A percentile compares a stretch with the other conserved stretches of the same genome.
These are phyloP conservation scores for Mus caroli DNA, from an alignment of 2,797 vertebrate genomes.

Conservation along the genomic window DNA sequence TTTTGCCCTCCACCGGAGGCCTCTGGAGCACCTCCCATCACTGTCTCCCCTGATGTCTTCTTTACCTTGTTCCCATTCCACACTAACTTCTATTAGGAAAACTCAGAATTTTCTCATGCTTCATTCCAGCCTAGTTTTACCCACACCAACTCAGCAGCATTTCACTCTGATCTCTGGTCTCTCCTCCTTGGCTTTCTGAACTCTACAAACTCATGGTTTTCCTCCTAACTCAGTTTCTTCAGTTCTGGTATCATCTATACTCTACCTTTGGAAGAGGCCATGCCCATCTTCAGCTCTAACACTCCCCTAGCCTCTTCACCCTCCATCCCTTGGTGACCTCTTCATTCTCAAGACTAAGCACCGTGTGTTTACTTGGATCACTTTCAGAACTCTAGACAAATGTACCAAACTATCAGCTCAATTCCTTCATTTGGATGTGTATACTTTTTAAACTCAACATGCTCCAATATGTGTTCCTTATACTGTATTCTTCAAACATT, in stretches of 20 bases:
- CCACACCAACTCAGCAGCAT: neutral
- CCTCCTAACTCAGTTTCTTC: neutral
- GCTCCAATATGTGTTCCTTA: neutral
- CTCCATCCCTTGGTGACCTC: neutral
- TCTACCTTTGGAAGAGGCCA: neutral
- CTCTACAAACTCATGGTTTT: neutral
- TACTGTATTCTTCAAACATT: neutral
- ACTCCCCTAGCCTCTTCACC: neutral
- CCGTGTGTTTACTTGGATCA: neutral
- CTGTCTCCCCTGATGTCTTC: neutral
- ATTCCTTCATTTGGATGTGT: neutral
- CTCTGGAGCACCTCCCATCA: neutral
- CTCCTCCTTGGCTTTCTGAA: neutral
- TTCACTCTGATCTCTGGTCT: neutral
- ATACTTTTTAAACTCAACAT: neutral
- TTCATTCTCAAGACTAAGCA: neutral
- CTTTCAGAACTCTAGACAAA: neutral
- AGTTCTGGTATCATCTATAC: neutral
- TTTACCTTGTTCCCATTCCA: neutral
- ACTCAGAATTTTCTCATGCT: neutral
- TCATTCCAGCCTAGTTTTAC: neutral
- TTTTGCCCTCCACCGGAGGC: neutral
- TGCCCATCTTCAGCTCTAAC: neutral
- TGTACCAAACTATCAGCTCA: neutral
- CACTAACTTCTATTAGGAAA: neutral